Base-by-base conservation (phyloP, 2,888 invertebrate genomes). In the Cheilosia soror region DNA sequence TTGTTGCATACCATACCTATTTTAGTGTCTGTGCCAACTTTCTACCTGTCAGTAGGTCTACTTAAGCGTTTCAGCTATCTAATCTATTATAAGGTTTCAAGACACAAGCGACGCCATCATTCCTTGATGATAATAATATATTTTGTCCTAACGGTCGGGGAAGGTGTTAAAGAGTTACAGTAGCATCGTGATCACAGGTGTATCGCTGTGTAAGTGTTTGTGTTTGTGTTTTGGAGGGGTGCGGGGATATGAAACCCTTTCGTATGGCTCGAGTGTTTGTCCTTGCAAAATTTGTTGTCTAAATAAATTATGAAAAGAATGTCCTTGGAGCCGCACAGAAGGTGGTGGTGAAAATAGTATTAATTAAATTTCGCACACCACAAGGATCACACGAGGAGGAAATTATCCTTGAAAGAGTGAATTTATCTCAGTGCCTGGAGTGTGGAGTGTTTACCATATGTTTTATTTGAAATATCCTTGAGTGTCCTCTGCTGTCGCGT, bases 301-400 rank as follows among this genome's bases (percentile, higher is more conserved):
- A 51, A 58, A 84, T 84, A 76, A 79, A 79, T 84, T 79, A 84
- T 79, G 69, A 57, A 62, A 65, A 58, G 15, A 49, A 72, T 77
- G 65, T 65, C 84, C 75, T 71, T 73, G 69, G 47, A 33, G 33
- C 71, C 47, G 42, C 42, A 27, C 51, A 31, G 44, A 75, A 79
- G 75, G 58, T 69, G 42, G 58, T 25, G 68, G 7, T 75, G 83
- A 73, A 75, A 65, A 63, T 63, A 63, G 55, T 78, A 58, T 68
- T 69, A 68, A 79, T 79, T 80, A 66, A 79, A 55, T 75, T 71
- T 79, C 47, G 42, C 40, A 49, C 63, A 62, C 49, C 20, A 58
- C 42, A 75, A 77, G 63, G 57, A 78, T 62, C 62, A 44, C 15
- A n/a, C 47, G 33, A 65, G 15, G 13, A 62, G 73, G 9, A 75